Evolutionary conservation across 2,113 vertebrate species (phyloP).

Genomic region (Tragelaphus scriptus): DNA sequence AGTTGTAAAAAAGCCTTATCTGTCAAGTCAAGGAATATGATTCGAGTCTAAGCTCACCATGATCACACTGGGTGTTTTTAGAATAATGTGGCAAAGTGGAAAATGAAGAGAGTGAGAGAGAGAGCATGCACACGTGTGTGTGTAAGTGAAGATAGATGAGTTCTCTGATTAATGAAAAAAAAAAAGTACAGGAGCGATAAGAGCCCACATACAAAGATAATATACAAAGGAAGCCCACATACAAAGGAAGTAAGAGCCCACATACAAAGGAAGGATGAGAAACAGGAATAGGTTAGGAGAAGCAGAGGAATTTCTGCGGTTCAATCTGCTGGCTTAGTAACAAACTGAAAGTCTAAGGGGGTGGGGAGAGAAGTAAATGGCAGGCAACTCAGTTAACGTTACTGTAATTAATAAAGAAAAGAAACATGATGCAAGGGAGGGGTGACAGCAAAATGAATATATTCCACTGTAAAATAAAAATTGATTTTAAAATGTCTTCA

Average conservation of each 20-base stretch:
- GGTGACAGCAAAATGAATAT: background rate
- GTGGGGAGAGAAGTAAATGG: background rate
- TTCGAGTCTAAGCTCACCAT: background rate
- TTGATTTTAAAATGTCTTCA: background rate
- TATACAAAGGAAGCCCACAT: background rate
- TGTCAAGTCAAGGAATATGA: background rate
- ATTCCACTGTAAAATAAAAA: background rate
- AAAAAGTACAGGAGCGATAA: background rate
- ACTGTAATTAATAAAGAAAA: background rate
- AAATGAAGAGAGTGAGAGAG: background rate
- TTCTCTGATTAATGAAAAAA: background rate
- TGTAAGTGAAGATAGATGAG: background rate
- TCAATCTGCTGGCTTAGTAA: background rate
- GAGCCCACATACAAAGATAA: background rate
- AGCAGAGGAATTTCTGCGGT: background rate
- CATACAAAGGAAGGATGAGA: background rate
- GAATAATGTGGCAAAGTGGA: background rate
- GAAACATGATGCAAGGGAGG: background rate
- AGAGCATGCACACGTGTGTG: background rate
- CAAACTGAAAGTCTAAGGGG: background rate
- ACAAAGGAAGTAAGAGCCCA: background rate
- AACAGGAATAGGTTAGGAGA: background rate
- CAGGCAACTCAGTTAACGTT: background rate
- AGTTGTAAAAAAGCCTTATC: background rate
- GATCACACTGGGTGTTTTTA: background rate